These are phyloP conservation scores for Trachelus stipa DNA, from an alignment of 2,888 invertebrate species.

Conservation along the genomic window DNA sequence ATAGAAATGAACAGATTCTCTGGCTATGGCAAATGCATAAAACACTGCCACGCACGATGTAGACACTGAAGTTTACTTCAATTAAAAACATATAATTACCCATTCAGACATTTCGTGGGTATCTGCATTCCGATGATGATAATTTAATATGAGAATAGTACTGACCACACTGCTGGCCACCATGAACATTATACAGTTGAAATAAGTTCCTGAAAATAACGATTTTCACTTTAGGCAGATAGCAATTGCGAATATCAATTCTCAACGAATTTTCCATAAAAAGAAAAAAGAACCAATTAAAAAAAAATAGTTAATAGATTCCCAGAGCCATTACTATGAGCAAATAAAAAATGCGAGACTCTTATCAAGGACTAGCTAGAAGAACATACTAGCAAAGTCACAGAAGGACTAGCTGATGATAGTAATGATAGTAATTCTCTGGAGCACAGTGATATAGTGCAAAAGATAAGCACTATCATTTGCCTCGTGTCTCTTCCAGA, in stretches of 20 bases:
- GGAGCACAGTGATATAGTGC: neutral
- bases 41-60: too few species aligned
- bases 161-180: slow-evolving; percentile 98
- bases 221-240: neutral
- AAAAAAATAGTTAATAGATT: neutral
- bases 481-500: neutral
- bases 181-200: slow-evolving; percentile 99
- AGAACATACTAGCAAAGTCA: too few species aligned
- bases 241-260: neutral
- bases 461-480: neutral
- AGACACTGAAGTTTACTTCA: neutral
- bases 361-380: neutral
- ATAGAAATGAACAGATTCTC: neutral
- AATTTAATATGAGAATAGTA: slow-evolving; percentile 97
- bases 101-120: slow-evolving; percentile 97
- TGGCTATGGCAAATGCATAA: too few species aligned
- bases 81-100: slow-evolving; percentile 73
- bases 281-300: neutral
- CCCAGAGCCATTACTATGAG: neutral
- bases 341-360: neutral
- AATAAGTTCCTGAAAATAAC: slow-evolving; percentile 84
- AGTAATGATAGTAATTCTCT: neutral
- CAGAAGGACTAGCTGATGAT: too few species aligned
- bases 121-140: slow-evolving; percentile 96
- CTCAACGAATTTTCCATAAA: too few species aligned